Evolutionary conservation across 2,888 invertebrate species (phyloP).

Genomic region (Margaritifera margaritifera): DNA sequence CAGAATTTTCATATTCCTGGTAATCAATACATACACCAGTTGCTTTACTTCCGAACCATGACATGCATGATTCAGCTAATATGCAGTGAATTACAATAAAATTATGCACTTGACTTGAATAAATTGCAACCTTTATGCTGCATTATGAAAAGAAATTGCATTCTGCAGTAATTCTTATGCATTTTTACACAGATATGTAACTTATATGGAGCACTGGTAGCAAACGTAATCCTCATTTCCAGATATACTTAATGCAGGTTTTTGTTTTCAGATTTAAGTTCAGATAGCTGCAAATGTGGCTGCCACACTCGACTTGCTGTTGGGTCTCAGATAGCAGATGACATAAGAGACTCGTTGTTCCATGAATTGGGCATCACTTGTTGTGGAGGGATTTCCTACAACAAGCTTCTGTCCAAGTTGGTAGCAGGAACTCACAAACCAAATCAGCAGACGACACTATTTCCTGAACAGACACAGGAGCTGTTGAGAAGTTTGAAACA

Average conservation of each 20-base stretch:
- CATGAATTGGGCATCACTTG: slow-evolving; percentile 83
- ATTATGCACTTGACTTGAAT: too few relatives aligned
- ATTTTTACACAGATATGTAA: background rate
- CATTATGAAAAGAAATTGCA: too few relatives aligned
- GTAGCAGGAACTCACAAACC: slow-evolving; percentile 76
- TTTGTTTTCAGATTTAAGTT: background rate
- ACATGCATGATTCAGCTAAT: too few relatives aligned
- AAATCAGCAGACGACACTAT: slow-evolving; percentile 86
- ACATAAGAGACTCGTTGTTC: slow-evolving; percentile 82
- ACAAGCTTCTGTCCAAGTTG: slow-evolving; percentile 88
- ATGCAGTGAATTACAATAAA: too few relatives aligned
- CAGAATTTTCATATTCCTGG: too few relatives aligned
- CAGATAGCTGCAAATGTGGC: slow-evolving; percentile 80
- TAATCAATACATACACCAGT: too few relatives aligned
- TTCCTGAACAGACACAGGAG: slow-evolving; percentile 80
- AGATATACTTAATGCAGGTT: background rate
- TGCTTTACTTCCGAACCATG: too few relatives aligned
- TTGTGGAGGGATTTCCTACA: slow-evolving; percentile 88
- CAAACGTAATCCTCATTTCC: background rate
- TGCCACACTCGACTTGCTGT: slow-evolving; percentile 81
- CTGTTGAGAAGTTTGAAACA: slow-evolving; percentile 79
- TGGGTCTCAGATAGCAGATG: slow-evolving; percentile 84
- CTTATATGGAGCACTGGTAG: background rate
- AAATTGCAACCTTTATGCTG: too few relatives aligned
- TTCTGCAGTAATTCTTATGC: background rate